Conservation (phyloP, 2,888 invertebrate species). For the Limulus polyphemus region DNA sequence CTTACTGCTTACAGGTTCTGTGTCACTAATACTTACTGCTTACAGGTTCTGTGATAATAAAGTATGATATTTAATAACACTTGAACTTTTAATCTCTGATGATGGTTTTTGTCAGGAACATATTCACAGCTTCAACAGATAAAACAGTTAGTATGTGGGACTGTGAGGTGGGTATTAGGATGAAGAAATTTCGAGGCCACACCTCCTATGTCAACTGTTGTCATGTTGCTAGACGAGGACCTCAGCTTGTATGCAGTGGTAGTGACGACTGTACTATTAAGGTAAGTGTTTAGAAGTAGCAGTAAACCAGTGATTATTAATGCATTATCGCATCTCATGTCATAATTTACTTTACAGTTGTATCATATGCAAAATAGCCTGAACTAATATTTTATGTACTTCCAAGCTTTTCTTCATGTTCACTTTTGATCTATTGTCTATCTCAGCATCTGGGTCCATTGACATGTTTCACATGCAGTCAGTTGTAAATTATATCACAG, state of each 20-base stretch:
- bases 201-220: conserved; percentile 48
- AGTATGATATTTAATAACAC: background rate
- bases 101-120: conserved; percentile 38
- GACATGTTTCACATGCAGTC: no score
- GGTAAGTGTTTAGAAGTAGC: conserved; percentile 37
- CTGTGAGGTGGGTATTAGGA: conserved; percentile 66
- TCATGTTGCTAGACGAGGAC: conserved; percentile 63
- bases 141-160: conserved; percentile 94
- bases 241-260: conserved; percentile 78
- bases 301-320: no score
- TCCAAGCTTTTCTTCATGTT: no score
- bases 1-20: no score
- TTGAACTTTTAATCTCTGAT: background rate
- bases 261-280: conserved; percentile 89
- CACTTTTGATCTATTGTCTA: no score
- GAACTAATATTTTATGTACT: no score
- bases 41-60: background rate
- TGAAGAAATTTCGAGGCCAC: conserved; percentile 68
- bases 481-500: no score
- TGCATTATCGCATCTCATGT: no score
- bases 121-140: conserved; percentile 88
- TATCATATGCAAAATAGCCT: no score
- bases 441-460: no score
- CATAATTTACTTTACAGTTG: no score
- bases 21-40: no score